These are phyloP conservation scores for Nesogale talazaci DNA, from an alignment of 2,113 vertebrate genomes.

Conservation along the genomic window DNA sequence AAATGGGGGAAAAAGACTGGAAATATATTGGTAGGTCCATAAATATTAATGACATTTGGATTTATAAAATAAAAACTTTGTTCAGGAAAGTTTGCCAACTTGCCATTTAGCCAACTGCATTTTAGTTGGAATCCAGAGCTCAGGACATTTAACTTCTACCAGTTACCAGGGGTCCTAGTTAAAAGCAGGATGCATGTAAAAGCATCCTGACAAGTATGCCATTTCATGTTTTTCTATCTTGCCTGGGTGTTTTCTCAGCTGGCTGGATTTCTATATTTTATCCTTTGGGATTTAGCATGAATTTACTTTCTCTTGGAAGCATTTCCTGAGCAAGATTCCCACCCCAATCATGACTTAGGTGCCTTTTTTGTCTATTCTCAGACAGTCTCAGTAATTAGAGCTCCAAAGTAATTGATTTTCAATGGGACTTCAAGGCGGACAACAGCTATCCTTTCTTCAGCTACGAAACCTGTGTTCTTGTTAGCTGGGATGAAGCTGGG, in stretches of 20 bases:
- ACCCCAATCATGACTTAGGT: neutral
- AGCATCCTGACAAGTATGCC: neutral
- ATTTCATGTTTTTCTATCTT: neutral
- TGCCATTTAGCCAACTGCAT: constrained; percentile 24
- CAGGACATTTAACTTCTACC: neutral
- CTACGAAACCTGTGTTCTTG: neutral
- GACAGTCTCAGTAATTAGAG: neutral
- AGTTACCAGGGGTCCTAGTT: neutral
- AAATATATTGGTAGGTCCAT: neutral
- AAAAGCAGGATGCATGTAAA: neutral
- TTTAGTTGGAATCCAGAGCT: neutral
- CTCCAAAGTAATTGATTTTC: neutral
- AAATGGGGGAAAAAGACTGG: constrained; percentile 17
- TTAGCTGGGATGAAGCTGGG: neutral
- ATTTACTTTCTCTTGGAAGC: neutral
- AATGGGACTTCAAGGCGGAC: neutral
- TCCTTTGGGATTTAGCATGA: constrained; percentile 18
- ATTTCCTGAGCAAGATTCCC: neutral
- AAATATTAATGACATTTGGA: constrained; percentile 40
- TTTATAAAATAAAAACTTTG: neutral
- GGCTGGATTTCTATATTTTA: constrained; percentile 38
- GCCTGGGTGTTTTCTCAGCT: neutral
- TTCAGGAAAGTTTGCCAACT: constrained; percentile 50
- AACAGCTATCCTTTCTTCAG: neutral
- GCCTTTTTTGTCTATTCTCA: neutral